Conservation (phyloP, 1,140 invertebrate genomes). For the Parasteatoda tepidariorum region DNA sequence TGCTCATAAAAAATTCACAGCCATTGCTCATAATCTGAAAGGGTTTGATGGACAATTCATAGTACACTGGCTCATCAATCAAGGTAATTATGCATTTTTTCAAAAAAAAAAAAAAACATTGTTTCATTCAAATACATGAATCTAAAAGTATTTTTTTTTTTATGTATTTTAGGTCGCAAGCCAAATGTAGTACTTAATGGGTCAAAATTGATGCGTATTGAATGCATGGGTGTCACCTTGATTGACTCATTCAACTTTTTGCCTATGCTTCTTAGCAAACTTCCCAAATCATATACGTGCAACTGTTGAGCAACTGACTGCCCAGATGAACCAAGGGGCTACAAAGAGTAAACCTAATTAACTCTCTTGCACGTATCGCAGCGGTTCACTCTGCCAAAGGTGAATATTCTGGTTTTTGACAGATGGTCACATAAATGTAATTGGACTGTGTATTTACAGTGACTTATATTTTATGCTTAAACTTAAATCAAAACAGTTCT, state of each 20-base stretch:
- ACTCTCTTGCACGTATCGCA: too few species aligned
- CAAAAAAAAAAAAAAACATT: not conserved
- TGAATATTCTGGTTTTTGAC: too few species aligned
- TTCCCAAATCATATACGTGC: constrained; percentile 33
- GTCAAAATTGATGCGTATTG: constrained; percentile 11
- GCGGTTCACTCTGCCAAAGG: too few species aligned
- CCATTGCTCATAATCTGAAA: constrained; percentile 7
- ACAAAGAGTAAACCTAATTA: too few species aligned
- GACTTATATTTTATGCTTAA: too few species aligned
- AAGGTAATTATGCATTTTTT: not conserved
- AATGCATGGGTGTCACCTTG: not conserved
- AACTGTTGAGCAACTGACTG: too few species aligned
- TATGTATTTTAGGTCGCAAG: not conserved
- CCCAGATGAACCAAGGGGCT: too few species aligned
- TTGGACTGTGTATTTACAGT: too few species aligned
- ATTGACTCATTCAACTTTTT: constrained; percentile 44
- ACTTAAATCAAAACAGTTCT: too few species aligned
- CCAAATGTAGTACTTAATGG: constrained; percentile 15
- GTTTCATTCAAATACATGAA: not conserved
- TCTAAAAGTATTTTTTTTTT: not conserved
- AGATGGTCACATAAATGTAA: too few species aligned
- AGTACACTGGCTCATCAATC: not conserved
- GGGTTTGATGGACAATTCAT: constrained; percentile 14
- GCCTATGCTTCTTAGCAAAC: constrained; percentile 19
- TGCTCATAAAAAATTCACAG: not conserved